Base-by-base conservation (phyloP, 92 coral and sea anemone species). In the Zoanthus sansibaricus region DNA sequence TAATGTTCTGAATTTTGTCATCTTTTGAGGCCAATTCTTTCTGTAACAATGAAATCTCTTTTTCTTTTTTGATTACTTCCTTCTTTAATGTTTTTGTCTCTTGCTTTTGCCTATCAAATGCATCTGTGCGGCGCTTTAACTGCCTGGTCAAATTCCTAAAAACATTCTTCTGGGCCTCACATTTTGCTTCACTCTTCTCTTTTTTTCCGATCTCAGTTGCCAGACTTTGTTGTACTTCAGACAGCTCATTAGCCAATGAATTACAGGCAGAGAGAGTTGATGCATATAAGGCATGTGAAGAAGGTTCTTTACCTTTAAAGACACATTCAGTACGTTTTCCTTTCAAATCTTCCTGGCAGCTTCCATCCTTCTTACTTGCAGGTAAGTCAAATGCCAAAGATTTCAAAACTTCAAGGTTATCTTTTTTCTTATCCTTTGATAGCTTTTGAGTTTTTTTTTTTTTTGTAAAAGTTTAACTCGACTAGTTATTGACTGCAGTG, bases 341-440 rank as follows among this genome's bases (percentile, higher is more conserved):
- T 80, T 80, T 80, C 86, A 80, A 80, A 48, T 80, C 86, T 72
- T 80, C 86, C 75, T 79, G 84, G 71, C 33, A 79, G 84, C 84
- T 59, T 79, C 67, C 84, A 79, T 45, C 67, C 49, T 79, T 79
- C 71, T 64, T 62, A 80, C 86, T 80, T 48, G 47, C 86, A 80
- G 74, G 86, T 61, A 80, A 80, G 86, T 80, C 73, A 80, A 80
- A 80, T 33, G 86, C 42, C 75, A 80, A 80, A 59, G 74, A 80
- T 80, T 80, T 80, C 59, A 64, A 32, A 80, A 61, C 75, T 48
- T 80, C 86, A 80, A 80, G 72, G 52, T 80, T 75, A 80, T 44
- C 52, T 61, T 64, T 79, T 32, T 80, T 80, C 86, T 64, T 80
- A 31, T 58, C 75, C 21, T 64, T 61, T 62, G 86, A 80, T 80